Conservation (phyloP, 30 jellyfish, hydroid and myxozoan genomes). For the Mastigias papua region DNA sequence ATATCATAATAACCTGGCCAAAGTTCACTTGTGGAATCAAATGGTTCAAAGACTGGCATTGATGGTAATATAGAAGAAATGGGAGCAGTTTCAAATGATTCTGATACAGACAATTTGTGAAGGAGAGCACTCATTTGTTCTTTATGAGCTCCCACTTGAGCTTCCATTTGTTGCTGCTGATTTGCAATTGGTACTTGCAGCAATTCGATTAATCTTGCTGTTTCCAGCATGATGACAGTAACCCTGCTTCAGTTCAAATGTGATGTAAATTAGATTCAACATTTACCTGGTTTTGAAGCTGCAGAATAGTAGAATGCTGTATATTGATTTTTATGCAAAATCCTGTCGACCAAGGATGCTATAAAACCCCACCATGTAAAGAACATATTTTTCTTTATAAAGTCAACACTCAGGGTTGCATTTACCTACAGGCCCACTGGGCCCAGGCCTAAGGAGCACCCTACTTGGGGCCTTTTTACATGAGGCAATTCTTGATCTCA, state of each 20-base stretch:
- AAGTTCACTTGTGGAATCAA: conserved; percentile 15
- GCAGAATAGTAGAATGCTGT: neutral
- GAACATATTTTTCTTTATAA: no score
- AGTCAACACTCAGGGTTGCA: no score
- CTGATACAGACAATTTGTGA: neutral
- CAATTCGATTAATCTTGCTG: neutral
- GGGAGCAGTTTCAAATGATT: neutral
- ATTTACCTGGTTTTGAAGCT: neutral
- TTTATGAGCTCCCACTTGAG: neutral
- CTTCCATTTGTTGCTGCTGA: neutral
- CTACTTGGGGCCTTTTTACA: no score
- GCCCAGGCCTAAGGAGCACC: no score
- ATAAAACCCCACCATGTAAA: no score
- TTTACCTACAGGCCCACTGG: no score
- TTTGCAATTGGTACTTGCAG: neutral
- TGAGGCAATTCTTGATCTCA: no score
- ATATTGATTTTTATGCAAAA: neutral
- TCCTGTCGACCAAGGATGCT: neutral
- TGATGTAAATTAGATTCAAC: neutral
- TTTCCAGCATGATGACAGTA: neutral
- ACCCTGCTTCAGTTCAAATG: neutral
- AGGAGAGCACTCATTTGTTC: neutral
- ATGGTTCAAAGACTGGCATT: conserved; percentile 18
- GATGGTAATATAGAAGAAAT: neutral
- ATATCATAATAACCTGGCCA: conserved; percentile 33